Evolutionary conservation across 2,888 invertebrate species (phyloP), one percentile per base, ranked within the genome.

Genomic region (Chesias legatella): DNA sequence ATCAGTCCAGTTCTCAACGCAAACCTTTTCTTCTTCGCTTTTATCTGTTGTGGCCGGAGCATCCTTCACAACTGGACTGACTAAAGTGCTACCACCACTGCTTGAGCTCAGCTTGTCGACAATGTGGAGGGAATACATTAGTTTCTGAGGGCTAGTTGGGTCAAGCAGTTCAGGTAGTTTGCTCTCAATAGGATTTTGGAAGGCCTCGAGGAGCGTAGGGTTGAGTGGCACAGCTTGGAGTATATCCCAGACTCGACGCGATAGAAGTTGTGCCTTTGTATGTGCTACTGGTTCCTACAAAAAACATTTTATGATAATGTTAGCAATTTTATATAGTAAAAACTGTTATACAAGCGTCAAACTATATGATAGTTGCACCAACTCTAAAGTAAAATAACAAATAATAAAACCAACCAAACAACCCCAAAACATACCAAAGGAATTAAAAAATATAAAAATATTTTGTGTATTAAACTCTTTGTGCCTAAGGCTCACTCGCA

Each of bases 91-190:
- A 31, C 70, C 59, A 51, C 56, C 68, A 30, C 71, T 82, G 43
- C 57, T 79, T 36, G 79, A 81, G 56, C 86, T 85, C 38, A 83
- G 62, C 43, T 85, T 86, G 51, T 86, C 86, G 42, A 98, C 95
- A 53, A 98, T 97, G 73, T 97, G 97, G 45, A 98, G 79, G 0
- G 96, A 96, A 73, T 98, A 98, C 96, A 98, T 97, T 35, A 98
- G 91, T 71, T 97, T 97, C 78, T 98, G 98, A 0, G 97, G 94
- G 72, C 95, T 96, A 17, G 92, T 92, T 0, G 97, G 95, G 81
- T 97, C 95, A 7, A 98, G 89, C 1, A 98, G 79, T 56, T 94
- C 94, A 10, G 92, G 90, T 30, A 96, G 78, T 33, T 92, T 91
- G 62, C 89, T 90, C 59, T 92, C 92, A 6, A 80, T 88, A 1